A percentile compares a stretch with the other conserved stretches of the same genome.
phyloP scores from a whole-genome alignment of 1,140 invertebrate species.

The Oreohelix idahoensis region DNA sequence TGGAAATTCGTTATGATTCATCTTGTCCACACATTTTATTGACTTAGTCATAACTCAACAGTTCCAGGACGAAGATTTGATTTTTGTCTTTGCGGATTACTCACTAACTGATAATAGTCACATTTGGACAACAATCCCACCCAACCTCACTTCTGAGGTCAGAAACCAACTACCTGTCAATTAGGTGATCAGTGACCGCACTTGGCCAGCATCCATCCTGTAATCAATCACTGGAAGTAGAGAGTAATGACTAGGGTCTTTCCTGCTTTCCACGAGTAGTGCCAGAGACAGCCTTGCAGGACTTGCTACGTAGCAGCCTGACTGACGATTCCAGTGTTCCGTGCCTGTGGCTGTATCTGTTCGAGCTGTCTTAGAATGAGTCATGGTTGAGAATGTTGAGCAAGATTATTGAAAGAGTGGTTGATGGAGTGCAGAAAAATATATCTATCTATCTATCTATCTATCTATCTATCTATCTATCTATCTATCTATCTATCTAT shows the following conservation, averaged over 20 bases:
- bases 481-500: too few species aligned
- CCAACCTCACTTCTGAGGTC: neutral
- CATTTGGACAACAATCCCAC: too few species aligned
- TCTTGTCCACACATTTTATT: too few species aligned
- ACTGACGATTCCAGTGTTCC: neutral
- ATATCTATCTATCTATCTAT: too few species aligned
- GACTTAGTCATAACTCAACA: too few species aligned
- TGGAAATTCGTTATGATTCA: too few species aligned
- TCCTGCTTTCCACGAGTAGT: neutral
- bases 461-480: too few species aligned
- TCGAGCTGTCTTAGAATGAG: neutral
- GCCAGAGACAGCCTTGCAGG: too few species aligned
- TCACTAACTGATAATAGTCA: too few species aligned
- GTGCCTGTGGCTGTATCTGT: neutral
- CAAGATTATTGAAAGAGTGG: neutral
- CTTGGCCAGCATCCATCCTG: neutral
- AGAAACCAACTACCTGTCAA: neutral
- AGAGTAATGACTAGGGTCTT: neutral
- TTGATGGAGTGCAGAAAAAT: too few species aligned
- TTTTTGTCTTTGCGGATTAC: too few species aligned
- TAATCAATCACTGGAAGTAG: neutral
- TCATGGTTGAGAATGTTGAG: neutral
- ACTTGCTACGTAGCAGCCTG: neutral
- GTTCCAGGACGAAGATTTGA: too few species aligned
- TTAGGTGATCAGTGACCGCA: neutral